phyloP scores from a whole-genome alignment of 2,888 invertebrate genomes.

The Thymelicus lineola region DNA sequence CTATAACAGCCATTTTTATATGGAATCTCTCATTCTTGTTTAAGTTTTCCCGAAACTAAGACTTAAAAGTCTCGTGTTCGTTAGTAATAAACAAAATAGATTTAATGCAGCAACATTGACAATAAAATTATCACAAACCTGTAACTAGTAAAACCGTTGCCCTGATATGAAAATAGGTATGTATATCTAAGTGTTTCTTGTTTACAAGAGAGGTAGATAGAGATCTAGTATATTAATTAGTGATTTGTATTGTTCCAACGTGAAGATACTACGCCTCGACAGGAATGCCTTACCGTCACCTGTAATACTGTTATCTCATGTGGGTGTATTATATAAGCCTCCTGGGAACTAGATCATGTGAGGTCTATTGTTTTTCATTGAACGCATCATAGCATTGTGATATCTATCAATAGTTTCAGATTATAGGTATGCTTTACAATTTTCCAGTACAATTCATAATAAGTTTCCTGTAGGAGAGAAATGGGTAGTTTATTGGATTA shows the following conservation, averaged over 20 bases:
- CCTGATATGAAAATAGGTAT: too few relatives aligned
- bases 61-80: too few relatives aligned
- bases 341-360: constrained; percentile 44
- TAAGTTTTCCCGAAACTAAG: too few relatives aligned
- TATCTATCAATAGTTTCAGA: constrained; percentile 16
- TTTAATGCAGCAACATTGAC: too few relatives aligned
- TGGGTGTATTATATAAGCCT: constrained; percentile 47
- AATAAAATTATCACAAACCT: too few relatives aligned
- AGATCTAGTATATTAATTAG: not conserved
- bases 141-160: too few relatives aligned
- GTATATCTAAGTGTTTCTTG: too few relatives aligned
- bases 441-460: not conserved
- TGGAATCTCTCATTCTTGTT: too few relatives aligned
- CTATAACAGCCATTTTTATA: too few relatives aligned
- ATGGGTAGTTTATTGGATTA: not conserved
- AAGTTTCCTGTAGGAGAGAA: not conserved
- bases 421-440: not conserved
- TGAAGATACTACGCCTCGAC: constrained; percentile 4
- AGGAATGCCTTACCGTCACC: constrained; percentile 9
- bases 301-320: constrained; percentile 38
- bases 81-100: too few relatives aligned
- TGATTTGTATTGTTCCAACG: constrained; percentile 7
- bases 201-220: not conserved
- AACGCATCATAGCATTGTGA: constrained; percentile 18
- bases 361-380: constrained; percentile 35